A percentile compares a stretch with the other conserved stretches of the same genome.
Conservation (phyloP, 2,113 vertebrate genomes). For the Myrmophylax atrothorax region DNA sequence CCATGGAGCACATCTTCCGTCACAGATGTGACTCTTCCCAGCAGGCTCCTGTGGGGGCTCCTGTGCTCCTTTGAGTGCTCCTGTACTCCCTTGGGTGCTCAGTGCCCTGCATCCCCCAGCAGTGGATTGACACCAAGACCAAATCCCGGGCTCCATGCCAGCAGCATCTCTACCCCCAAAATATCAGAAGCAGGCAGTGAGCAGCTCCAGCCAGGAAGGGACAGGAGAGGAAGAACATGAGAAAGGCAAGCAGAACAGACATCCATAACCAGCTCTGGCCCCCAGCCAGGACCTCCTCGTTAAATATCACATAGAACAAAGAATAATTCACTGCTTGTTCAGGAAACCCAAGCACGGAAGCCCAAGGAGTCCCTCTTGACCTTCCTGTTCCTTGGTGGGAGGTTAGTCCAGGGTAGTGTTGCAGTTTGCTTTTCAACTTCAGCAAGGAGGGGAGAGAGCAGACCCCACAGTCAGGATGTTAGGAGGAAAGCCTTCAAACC, state of each 20-base stretch:
- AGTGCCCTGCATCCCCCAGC: fast-evolving
- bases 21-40: background rate
- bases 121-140: fast-evolving
- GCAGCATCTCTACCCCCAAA: background rate
- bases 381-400: background rate
- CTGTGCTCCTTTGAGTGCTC: background rate
- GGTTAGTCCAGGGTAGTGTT: background rate
- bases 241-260: constrained; percentile 21
- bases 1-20: background rate
- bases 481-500: background rate
- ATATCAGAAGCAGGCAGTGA: background rate
- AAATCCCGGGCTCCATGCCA: fast-evolving
- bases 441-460: background rate
- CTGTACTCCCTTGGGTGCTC: background rate
- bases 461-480: fast-evolving
- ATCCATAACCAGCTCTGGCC: background rate
- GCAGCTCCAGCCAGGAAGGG: background rate
- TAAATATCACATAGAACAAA: background rate
- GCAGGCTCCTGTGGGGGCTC: background rate
- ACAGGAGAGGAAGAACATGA: background rate
- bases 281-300: background rate
- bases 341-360: background rate
- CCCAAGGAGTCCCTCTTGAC: background rate
- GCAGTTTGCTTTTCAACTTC: background rate
- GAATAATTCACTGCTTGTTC: background rate